phyloP scores from a whole-genome alignment of 1,140 invertebrate genomes.

The Aphis craccivora region DNA sequence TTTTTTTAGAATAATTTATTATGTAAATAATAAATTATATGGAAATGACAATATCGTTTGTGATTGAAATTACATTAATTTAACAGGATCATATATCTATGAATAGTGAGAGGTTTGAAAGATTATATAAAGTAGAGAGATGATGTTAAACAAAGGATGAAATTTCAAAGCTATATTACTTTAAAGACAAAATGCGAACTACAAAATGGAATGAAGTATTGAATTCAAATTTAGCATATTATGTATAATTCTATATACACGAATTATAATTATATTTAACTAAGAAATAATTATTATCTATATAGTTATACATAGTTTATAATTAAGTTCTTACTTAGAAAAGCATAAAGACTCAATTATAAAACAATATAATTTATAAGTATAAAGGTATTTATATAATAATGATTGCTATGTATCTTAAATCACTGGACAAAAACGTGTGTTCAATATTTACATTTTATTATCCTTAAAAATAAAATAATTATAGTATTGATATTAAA shows the following conservation, averaged over 20 bases:
- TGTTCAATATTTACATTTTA: too few species aligned
- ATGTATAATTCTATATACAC: neutral
- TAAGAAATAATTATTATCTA: neutral
- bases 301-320: neutral
- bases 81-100: neutral
- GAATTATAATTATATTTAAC: neutral
- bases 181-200: neutral
- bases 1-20: neutral
- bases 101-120: neutral
- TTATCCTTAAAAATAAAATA: too few species aligned
- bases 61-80: neutral
- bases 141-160: neutral
- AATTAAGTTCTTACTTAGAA: neutral
- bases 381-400: too few species aligned
- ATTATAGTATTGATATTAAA: too few species aligned
- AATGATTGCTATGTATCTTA: too few species aligned
- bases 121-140: neutral
- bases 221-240: neutral
- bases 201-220: neutral
- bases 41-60: neutral
- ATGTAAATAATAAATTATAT: neutral
- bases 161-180: neutral
- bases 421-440: too few species aligned
- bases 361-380: too few species aligned
- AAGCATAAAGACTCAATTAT: neutral